Percentiles rank a stretch among this genome's conserved stretches.
Conservation (phyloP, 2,113 vertebrate species). For the Sceloporus tristichus region DNA sequence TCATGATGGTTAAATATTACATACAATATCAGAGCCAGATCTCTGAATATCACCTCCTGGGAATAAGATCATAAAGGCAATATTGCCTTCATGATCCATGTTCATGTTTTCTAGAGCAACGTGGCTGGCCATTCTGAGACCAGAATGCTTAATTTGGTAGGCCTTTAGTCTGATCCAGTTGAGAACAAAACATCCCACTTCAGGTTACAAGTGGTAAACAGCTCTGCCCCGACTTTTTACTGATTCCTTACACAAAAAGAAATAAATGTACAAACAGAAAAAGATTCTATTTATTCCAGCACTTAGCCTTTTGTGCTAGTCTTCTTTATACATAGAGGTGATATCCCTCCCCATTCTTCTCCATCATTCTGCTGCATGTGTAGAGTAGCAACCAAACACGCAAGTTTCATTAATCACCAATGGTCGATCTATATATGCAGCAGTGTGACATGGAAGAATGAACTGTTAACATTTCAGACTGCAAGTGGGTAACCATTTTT, state of each 20-base stretch:
- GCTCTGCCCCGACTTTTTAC: background rate
- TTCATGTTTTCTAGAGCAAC: background rate
- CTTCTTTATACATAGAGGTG: background rate
- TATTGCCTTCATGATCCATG: background rate
- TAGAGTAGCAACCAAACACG: background rate
- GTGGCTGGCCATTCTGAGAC: background rate
- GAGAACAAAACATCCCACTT: background rate
- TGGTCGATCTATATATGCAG: background rate
- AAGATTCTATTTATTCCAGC: background rate
- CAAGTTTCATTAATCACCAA: background rate
- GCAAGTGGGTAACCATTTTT: too few species aligned
- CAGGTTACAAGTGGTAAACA: background rate
- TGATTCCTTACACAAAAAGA: background rate
- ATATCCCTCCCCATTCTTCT: background rate
- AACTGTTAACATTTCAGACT: background rate
- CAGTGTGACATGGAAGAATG: background rate
- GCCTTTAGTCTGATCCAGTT: background rate
- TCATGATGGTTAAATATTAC: background rate
- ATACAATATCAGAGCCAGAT: background rate
- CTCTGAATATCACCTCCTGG: background rate
- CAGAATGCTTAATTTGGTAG: background rate
- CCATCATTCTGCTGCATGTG: background rate
- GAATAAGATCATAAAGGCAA: background rate
- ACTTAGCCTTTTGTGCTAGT: background rate
- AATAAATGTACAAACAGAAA: background rate